A percentile compares a stretch with the other conserved stretches of the same genome.
Evolutionary conservation across 2,113 vertebrate species (phyloP).

Genomic region (Pagrus major): DNA sequence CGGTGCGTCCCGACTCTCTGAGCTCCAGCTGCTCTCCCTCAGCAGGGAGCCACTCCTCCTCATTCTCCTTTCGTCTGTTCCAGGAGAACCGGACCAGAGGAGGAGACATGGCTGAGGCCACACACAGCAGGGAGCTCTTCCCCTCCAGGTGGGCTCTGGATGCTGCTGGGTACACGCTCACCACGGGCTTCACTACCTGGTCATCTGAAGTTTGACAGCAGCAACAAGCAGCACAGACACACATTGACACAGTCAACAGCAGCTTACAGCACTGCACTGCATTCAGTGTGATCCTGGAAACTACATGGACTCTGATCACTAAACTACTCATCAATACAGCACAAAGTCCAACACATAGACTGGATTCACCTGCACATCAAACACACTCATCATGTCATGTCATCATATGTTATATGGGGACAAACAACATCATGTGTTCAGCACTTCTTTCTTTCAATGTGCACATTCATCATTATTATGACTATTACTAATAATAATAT

Average conservation of each 20-base stretch:
- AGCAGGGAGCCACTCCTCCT: neutral
- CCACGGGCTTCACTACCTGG: slow-evolving; percentile 21
- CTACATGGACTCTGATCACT: neutral
- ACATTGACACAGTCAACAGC: neutral
- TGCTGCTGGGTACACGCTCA: slow-evolving; percentile 44
- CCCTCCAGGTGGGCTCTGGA: slow-evolving; percentile 12
- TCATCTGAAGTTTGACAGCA: slow-evolving; percentile 22
- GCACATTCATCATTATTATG: too few relatives aligned
- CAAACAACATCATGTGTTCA: neutral
- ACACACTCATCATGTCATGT: neutral
- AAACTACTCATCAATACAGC: neutral
- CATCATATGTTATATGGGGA: neutral
- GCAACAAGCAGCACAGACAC: slow-evolving; percentile 22
- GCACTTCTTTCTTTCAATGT: too few relatives aligned
- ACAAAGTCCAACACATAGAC: neutral
- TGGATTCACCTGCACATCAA: neutral
- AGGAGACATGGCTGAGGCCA: slow-evolving; percentile 51
- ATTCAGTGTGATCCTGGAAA: neutral
- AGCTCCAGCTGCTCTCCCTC: slow-evolving; percentile 23
- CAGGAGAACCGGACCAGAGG: slow-evolving; percentile 53
- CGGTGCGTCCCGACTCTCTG: neutral
- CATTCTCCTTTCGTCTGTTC: slow-evolving; percentile 14
- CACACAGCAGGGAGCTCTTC: slow-evolving; percentile 40
- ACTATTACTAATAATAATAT: too few relatives aligned
- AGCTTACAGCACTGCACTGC: slow-evolving; percentile 1